Percentiles rank a stretch among this genome's conserved stretches.
Evolutionary conservation across 1,140 invertebrate genomes (phyloP).

Genomic region (Laupala kohalensis): DNA sequence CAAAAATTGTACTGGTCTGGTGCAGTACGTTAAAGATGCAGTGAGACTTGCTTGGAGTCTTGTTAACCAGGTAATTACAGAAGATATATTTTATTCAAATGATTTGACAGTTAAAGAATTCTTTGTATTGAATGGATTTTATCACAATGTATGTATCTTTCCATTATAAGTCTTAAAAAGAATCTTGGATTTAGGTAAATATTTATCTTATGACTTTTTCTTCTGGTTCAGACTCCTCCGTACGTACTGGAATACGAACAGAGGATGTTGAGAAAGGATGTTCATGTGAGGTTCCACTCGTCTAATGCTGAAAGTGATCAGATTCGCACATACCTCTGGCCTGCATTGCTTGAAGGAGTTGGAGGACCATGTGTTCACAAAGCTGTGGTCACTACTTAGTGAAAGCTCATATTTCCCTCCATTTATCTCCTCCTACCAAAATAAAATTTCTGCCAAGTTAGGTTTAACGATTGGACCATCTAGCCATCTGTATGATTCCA

Average conservation of each 20-base stretch:
- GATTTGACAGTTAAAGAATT: too few relatives aligned
- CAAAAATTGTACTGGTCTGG: conserved; percentile 42
- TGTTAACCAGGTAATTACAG: conserved; percentile 32
- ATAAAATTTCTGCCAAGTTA: too few relatives aligned
- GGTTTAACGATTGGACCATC: neutral
- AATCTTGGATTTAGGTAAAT: too few relatives aligned
- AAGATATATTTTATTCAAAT: neutral
- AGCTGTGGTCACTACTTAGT: conserved; percentile 50
- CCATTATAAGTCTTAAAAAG: too few relatives aligned
- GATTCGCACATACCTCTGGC: conserved; percentile 59
- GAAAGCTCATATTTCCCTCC: neutral
- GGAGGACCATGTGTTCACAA: conserved; percentile 52
- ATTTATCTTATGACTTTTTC: neutral
- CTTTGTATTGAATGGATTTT: too few relatives aligned
- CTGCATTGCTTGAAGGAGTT: conserved; percentile 45
- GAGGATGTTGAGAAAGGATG: conserved; percentile 36
- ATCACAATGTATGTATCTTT: too few relatives aligned
- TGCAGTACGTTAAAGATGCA: conserved; percentile 47
- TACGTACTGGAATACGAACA: conserved; percentile 43
- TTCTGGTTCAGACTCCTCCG: conserved; percentile 31
- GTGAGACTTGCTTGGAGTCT: conserved; percentile 53
- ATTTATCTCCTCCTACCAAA: too few relatives aligned
- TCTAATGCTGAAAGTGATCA: conserved; percentile 40
- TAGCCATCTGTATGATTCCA: neutral
- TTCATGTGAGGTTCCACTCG: conserved; percentile 48